Evolutionary conservation across 2,888 invertebrate genomes (phyloP), one percentile per base, ranked within the genome.

Genomic region (Ophion costatus): DNA sequence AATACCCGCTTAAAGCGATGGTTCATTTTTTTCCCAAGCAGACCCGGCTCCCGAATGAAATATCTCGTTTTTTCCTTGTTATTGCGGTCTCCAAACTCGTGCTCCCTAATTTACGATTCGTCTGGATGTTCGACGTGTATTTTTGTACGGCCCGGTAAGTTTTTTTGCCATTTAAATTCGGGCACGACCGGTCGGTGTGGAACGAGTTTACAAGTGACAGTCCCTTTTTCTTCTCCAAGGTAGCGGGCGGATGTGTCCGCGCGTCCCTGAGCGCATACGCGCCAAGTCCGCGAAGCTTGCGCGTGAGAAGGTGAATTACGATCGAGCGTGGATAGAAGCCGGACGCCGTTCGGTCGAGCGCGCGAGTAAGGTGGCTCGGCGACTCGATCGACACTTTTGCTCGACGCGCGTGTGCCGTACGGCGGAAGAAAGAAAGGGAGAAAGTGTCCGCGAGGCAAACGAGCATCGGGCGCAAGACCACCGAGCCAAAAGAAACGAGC

Each of bases 401-500:
- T 82, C 59, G 71, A 29, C 64, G 75, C 56, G 79, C 59, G 66
- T 51, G 51, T 17, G 51, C 17, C 5, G 29, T 69, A 73, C 51
- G 57, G 87, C 87, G 88, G 89, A 92, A 92, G 93, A n/a, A n/a
- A n/a, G 93, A 38, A 93, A 93, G 92, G 86, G 91, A 92, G 92
- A 92, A 92, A 93, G 92, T 90, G 88, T 82, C 83, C 86, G 84
- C 86, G 78, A 78, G 85, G 83, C 77, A 69, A 80, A 66, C 83
- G 75, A 63, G 74, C 61, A 80, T 79, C 84, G 70, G 42, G 38
- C 71, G 69, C 42, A 64, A 57, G 71, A 73, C 59, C 76, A 66
- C 63, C 42, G 24, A 57, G 71, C 64, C 61, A 83, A 83, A 86
- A 77, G 42, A 22, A 69, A 59, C 59, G 56, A 76, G 51, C 75